Base-by-base conservation (phyloP, 2,113 vertebrate species). In the Caloenas nicobarica region DNA sequence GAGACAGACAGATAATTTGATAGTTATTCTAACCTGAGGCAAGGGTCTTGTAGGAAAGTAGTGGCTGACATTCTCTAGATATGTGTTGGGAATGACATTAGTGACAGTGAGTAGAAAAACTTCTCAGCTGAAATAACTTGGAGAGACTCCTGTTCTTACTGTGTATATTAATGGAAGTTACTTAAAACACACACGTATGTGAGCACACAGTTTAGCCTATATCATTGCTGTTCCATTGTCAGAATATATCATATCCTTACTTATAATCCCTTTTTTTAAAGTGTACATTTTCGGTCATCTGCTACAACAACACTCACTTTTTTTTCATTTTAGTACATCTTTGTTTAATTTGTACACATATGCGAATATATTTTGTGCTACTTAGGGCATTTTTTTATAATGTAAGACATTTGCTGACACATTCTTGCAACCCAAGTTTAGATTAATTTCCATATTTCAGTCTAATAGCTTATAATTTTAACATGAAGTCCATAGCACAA, bases 1-100 rank as follows among this genome's bases (percentile, higher is more conserved):
- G 7, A 77, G 54, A 82, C 4, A 65, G 60, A 68, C 42, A 81
- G 34, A 81, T 78, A 86, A 93, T 90, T 86, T 86, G 80, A 80
- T 72, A 83, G 34, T 46, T 92, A 72, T 86, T 96, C 82, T 94
- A 78, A 92, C 95, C 93, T 29, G 51, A 86, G 86, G 93, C 88
- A 93, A 95, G 42, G 65, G 72, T 81, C 84, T 65, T 78, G 51
- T 57, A 84, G 48, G 38, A 54, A 26, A 64, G 24, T 53, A 81
- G 61, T 72, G n/a, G 33, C 68, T 89, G 60, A 86, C 48, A 74
- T 22, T 88, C 62, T 83, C 62, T 50, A 81, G 51, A 7, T 83
- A 16, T 53, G 31, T 78, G 46, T 65, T 74, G 56, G n/a, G 28
- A 81, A 93, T 72, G 18, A 81, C 81, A 86, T 86, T 72, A 84